Conservation (phyloP, 64 coral and sea anemone genomes). For the Actinia tenebrosa region DNA sequence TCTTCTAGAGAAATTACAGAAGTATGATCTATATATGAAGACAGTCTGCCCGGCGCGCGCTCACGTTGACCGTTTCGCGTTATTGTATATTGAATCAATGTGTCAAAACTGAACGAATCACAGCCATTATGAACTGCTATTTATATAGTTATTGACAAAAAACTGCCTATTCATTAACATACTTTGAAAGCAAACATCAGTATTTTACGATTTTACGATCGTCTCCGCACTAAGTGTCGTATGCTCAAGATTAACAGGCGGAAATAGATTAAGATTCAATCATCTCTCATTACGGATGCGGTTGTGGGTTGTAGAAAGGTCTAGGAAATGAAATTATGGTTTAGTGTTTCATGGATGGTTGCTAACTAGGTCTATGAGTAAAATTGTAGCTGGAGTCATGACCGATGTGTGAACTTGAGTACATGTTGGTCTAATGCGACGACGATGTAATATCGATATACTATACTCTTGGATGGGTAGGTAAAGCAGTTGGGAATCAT, state of each 20-base stretch:
- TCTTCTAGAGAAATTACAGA: neutral
- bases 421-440: neutral
- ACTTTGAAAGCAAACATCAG: neutral
- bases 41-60: too few relatives aligned
- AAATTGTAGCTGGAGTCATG: neutral
- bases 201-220: neutral
- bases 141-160: neutral
- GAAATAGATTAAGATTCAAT: slow-evolving; percentile 18
- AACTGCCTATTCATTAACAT: neutral
- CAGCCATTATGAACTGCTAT: neutral
- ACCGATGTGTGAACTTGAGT: neutral
- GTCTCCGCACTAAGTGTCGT: neutral
- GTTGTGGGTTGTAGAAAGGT: neutral
- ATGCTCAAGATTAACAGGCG: neutral
- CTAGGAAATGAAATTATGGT: neutral
- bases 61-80: too few relatives aligned
- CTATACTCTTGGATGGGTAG: neutral
- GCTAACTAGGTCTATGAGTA: neutral
- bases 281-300: neutral
- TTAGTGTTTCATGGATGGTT: neutral
- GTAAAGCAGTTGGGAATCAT: neutral
- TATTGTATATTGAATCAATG: neutral
- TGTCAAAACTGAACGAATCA: neutral
- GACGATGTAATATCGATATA: neutral
- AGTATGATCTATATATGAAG: too few relatives aligned